Evolutionary conservation across 2,113 vertebrate genomes (phyloP).

Genomic region (Thalassoma bifasciatum): DNA sequence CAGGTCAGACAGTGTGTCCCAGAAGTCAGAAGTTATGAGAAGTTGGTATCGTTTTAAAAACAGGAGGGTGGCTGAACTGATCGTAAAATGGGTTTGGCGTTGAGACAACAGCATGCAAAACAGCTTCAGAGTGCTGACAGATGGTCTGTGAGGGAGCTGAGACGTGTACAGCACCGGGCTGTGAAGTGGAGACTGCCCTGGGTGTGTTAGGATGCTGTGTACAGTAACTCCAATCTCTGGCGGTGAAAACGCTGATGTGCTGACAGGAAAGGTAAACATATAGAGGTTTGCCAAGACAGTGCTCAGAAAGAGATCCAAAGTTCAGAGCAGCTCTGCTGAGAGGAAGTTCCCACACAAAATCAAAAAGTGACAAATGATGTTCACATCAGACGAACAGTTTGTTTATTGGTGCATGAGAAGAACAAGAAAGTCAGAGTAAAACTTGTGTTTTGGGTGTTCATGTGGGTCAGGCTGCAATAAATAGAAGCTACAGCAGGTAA

Average conservation of each 20-base stretch:
- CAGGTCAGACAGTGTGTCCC: conserved; percentile 21
- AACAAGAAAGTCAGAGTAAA: not conserved
- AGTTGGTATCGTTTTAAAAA: conserved; percentile 58
- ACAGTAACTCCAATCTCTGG: not conserved
- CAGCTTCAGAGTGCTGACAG: conserved; percentile 56
- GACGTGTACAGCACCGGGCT: conserved; percentile 54
- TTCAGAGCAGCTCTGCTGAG: not conserved
- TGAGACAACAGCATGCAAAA: conserved; percentile 40
- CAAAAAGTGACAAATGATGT: not conserved
- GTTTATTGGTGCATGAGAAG: not conserved
- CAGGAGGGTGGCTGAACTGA: conserved; percentile 53
- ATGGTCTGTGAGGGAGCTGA: conserved; percentile 58
- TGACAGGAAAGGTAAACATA: not conserved
- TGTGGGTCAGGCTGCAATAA: not conserved
- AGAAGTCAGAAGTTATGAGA: conserved; percentile 45
- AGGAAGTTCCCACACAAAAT: not conserved
- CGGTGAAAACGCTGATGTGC: conserved; percentile 21
- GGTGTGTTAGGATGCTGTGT: conserved; percentile 7
- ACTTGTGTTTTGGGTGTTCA: not conserved
- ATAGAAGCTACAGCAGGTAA: not conserved
- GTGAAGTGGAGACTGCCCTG: conserved; percentile 44
- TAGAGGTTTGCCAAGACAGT: not conserved
- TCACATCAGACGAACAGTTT: not conserved
- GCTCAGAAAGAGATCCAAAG: not conserved
- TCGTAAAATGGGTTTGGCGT: conserved; percentile 64